Base-by-base conservation (phyloP, 2,888 invertebrate species). In the Luperina nickerlii region DNA sequence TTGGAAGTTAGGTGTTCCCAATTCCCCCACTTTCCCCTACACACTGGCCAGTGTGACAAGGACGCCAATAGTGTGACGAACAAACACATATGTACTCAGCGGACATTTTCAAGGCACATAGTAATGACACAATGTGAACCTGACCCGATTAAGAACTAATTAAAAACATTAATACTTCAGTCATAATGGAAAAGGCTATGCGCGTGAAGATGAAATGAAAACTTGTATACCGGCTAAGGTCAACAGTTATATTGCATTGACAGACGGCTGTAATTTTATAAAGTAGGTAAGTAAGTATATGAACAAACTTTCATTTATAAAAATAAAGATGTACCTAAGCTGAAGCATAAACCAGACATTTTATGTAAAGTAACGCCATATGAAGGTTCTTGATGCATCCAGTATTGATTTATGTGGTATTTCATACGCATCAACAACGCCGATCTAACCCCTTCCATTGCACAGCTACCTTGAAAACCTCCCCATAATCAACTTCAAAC, bases 141-240 rank as follows among this genome's bases (percentile, higher is more conserved):
- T 88, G 87, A 90, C 91, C 87, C 76, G 85, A 88, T 91, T 89
- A 88, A 85, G 89, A 86, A 88, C 76, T 86, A 89, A 92, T 92
- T 90, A 88, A 88, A 89, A 86, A 81, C 84, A 88, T 87, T 83
- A 82, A 68, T 82, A 87, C 77, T 85, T 81, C 71, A 79, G 81
- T 88, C 83, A 75, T 85, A 78, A 86, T 85, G 78, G 76, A 87
- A 85, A 87, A 84, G 82, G 87, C 77, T 82, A 60, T 72, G 73
- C 74, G 66, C 76, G 65, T 86, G 73, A 72, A 83, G 79, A 81
- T 86, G 81, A 76, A 84, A 76, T 80, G 62, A 62, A 74, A 77
- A 73, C 72, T 67, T 74, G 68, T 74, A 79, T 74, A 85, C 78
- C 82, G 82, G 88, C 66, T 87, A 85, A 88, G 82, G 81, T 75